Base-by-base conservation (phyloP, 2,888 invertebrate genomes). In the Conistra vaccinii region DNA sequence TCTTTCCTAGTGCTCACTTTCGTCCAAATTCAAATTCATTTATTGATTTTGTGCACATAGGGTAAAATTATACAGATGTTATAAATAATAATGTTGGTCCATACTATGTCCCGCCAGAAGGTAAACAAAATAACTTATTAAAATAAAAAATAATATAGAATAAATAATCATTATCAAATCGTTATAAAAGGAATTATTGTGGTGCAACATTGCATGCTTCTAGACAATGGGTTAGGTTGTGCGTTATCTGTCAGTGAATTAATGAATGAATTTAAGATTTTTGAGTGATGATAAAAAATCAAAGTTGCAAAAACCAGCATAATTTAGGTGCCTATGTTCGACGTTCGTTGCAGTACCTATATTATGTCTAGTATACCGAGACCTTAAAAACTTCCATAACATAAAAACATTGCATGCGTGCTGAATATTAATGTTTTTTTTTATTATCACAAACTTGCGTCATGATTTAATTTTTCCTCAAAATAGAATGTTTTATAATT, bases 401-500 rank as follows among this genome's bases (percentile, higher is more conserved):
- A 20, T 0, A 26, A 2, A 26, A 51, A 32, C 9, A 9, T 42
- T 23, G 20, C 0, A 51, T 42, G 23, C 42, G 42, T 39, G 0
- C 20, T 17, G 12, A 17, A 39, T n/a, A 10, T 53, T 32, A 1
- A 26, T 20, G 3, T 26, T 9, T 45, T 32, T 20, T 14, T 0
- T 20, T 20, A 4, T 12, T 3, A 17, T n/a, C 9, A 39, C 58
- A 51, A 32, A 48, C 3, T 7, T 32, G 26, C 23, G 6, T 14
- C 9, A n/a, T 10, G 17, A 14, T 65, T 14, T 2, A 9, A 14
- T 45, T 35, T 29, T 10, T 12, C 10, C 0, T 20, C 1, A 1
- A 17, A n/a, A 58, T 17, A 35, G 0, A 23, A 35, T n/a, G 0
- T 39, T 48, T 57, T 23, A 69, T 65, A 67, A 76, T 71, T 71